phyloP scores from a whole-genome alignment of 2,888 invertebrate species.

The Subacronicta megacephala region DNA sequence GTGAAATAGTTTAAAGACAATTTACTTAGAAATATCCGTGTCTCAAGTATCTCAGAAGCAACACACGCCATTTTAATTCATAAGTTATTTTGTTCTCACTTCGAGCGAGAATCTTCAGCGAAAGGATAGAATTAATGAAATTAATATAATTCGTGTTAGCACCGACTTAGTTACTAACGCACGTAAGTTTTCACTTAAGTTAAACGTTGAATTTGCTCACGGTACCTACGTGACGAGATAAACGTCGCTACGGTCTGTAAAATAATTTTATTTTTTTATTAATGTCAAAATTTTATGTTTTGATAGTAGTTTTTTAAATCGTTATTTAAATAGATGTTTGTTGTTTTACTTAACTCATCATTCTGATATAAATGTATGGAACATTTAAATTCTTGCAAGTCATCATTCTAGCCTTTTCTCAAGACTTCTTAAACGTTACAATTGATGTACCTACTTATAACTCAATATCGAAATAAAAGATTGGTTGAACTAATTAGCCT shows the following conservation, averaged over 20 bases:
- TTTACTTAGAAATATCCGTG: background rate
- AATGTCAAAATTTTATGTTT: too few relatives aligned
- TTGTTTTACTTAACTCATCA: too few relatives aligned
- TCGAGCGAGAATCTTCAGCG: constrained; percentile 11
- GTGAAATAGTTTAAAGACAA: background rate
- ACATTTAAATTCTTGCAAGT: too few relatives aligned
- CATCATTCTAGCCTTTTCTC: too few relatives aligned
- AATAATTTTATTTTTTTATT: constrained; percentile 1
- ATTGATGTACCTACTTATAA: too few relatives aligned
- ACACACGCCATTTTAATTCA: background rate
- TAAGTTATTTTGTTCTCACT: constrained; percentile 3
- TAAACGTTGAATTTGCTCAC: constrained; percentile 48
- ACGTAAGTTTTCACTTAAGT: constrained; percentile 49
- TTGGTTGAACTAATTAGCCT: too few relatives aligned
- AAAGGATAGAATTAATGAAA: constrained; percentile 44
- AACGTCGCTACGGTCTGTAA: constrained; percentile 22
- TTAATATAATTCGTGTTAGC: constrained; percentile 48
- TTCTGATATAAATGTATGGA: too few relatives aligned
- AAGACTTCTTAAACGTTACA: too few relatives aligned
- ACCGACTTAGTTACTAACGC: constrained; percentile 43
- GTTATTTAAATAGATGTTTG: too few relatives aligned
- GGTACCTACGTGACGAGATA: constrained; percentile 50
- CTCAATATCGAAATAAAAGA: too few relatives aligned
- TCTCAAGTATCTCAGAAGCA: background rate
- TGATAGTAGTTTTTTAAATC: too few relatives aligned